phyloP scores from a whole-genome alignment of 2,113 vertebrate genomes.

The Tachysurus vachellii region DNA sequence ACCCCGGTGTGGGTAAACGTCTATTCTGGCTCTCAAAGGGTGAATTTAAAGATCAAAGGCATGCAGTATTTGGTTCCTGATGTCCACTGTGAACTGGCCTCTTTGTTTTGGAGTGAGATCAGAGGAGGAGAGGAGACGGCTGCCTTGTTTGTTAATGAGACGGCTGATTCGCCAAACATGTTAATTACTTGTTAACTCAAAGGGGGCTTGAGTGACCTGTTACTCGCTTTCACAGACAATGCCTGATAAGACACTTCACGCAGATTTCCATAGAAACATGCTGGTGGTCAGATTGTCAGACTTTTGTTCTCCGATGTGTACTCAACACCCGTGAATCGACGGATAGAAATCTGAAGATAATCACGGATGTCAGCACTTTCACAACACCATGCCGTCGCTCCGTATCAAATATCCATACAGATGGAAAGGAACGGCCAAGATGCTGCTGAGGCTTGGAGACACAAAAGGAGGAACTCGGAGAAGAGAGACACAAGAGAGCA shows the following conservation, averaged over 20 bases:
- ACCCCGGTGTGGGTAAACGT: conserved; percentile 12
- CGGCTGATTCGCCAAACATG: conserved; percentile 52
- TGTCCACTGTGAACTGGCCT: conserved; percentile 49
- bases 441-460: conserved; percentile 40
- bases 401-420: conserved; percentile 46
- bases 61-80: conserved; percentile 41
- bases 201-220: conserved; percentile 46
- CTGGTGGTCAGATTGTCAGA: conserved; percentile 4
- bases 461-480: conserved; percentile 19
- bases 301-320: not conserved
- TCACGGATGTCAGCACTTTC: conserved; percentile 45
- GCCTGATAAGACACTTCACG: conserved; percentile 26
- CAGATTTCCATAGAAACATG: conserved; percentile 24
- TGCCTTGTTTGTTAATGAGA: conserved; percentile 54
- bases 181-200: conserved; percentile 53
- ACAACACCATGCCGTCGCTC: conserved; percentile 32
- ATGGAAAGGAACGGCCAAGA: conserved; percentile 28
- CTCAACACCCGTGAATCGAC: not conserved
- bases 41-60: conserved; percentile 54
- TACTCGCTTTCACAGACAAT: conserved; percentile 27
- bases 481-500: not conserved
- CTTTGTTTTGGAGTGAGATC: conserved; percentile 57
- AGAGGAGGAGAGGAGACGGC: conserved; percentile 48
- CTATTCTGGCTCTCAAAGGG: conserved; percentile 33
- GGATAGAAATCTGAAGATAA: conserved; percentile 37